Base-by-base conservation (phyloP, 1,140 invertebrate genomes). In the Atopsyche davidsoni region DNA sequence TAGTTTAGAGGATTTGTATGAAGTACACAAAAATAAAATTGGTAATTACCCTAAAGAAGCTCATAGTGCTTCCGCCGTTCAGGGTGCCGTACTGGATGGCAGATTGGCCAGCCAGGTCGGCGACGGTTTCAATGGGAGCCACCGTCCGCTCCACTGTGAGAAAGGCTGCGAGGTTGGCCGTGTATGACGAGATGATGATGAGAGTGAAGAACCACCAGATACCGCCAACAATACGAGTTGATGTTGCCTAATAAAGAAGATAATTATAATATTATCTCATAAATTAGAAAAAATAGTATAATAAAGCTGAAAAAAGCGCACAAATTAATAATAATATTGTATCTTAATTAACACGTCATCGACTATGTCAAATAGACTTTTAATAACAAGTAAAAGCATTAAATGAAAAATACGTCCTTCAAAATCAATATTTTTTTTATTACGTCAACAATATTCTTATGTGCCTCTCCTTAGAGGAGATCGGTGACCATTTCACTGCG, bases 181-280 rank as follows among this genome's bases (percentile, higher is more conserved):
- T 99, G 68, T 97, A 97, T 14, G 94, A 96, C 0, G 93, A 96
- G 50, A 98, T 93, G 63, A 99, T 96, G 63, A 99, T 98, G 13
- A 99, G 78, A 0, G 95, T 98, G 73, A 98, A 99, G 70, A 99
- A 96, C 92, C 95, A 98, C 96, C 96, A 98, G 53, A 96, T 96
- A 4, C 89, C 89, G 9, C 92, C 90, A 10, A 96, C 89, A 59
- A 96, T 91, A 51, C 93, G 75, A 2, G 93, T 96, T 2, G 91
- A 95, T 9, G 92, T 91, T 11, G 93, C 92, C 87, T 95, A 68
- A 11, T 35, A 50, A 34, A 22, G 41, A n/a, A 24, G 14, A 47
- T 6, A 46, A 35, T 9, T 13, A 13, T n/a, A 28, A 7, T 28
- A 28, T 7, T 28, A 28, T 28, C n/a, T n/a, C n/a, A n/a, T n/a